Percentiles rank a stretch among this genome's conserved stretches.
Evolutionary conservation across 2,888 invertebrate species (phyloP).

Genomic region (Caenorhabditis sp.): DNA sequence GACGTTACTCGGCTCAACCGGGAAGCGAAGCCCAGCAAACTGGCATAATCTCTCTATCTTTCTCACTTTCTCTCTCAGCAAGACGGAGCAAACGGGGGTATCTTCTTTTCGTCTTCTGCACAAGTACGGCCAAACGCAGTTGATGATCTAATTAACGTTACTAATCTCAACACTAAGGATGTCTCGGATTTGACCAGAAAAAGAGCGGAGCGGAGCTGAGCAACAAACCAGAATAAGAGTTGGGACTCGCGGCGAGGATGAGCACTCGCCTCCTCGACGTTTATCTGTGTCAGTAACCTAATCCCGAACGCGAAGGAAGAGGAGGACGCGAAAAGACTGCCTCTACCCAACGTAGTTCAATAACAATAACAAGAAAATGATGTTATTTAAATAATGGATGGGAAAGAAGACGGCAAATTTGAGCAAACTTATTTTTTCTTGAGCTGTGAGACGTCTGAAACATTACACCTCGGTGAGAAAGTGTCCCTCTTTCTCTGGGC

Average conservation of each 20-base stretch:
- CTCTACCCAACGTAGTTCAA: conserved; percentile 42
- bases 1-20: conserved; percentile 21
- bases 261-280: conserved; percentile 43
- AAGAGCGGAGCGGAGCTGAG: conserved; percentile 12
- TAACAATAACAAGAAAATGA: conserved; percentile 49
- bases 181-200: conserved; percentile 9
- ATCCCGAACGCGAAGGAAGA: conserved; percentile 48
- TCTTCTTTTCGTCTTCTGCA: conserved; percentile 1
- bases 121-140: conserved; percentile 13
- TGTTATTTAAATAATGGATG: conserved; percentile 41
- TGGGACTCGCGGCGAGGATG: conserved; percentile 20
- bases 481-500: not conserved
- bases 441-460: not conserved
- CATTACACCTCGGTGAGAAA: conserved; percentile 11
- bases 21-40: not conserved
- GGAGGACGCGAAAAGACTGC: conserved; percentile 31
- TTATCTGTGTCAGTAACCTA: conserved; percentile 56
- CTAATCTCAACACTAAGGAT: conserved; percentile 11
- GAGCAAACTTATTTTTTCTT: not conserved
- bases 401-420: not conserved
- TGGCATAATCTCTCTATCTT: conserved; percentile 20
- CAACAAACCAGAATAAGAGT: conserved; percentile 49
- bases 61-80: too few species aligned
- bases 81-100: conserved; percentile 3
- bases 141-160: conserved; percentile 26